Evolutionary conservation across 2,797 vertebrate species (phyloP), one percentile per base, ranked within the genome.

Genomic region (Pitangus sulphuratus): DNA sequence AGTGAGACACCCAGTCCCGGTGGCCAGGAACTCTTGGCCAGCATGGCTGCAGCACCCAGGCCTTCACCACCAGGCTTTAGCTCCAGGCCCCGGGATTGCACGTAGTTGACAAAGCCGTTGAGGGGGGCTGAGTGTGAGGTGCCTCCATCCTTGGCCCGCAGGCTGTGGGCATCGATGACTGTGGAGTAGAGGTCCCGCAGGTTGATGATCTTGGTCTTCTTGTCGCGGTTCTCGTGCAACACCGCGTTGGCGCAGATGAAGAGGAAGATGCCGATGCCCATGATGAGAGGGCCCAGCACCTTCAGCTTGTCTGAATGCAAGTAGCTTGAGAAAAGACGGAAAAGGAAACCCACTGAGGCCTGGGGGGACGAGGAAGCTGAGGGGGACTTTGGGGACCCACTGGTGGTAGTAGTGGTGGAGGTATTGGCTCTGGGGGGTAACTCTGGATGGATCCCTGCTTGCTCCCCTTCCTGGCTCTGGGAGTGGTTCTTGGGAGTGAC

Each of bases 201-300:
- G 97, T 99, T 99, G 93, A 99, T 99, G 97, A 99, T 98, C 98
- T 99, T 99, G 60, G 99, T 99, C 97, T 99, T 99, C 97, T 99
- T 99, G 98, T 99, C 99, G 1, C 99, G 98, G 97, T 99, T 99
- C 97, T 99, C 99, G 2, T 99, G 99, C 78, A 99, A 98, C 70
- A 99, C 99, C 0, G 99, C 99, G 15, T 99, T 99, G 97, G 99
- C 99, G 8, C 99, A 99, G 96, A 99, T 99, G 96, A 99, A 99
- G 61, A 99, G 99, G 97, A 99, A 99, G 97, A 99, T 99, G 87
- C 99, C 99, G 2, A 99, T 99, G 35, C 99, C 99, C 99, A 99
- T 99, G 96, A 99, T 99, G 84, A 99, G 98, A 8, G 99, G 99
- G 14, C 99, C 99, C 8, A 99, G 98, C 90, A 99, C 99, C 95